These are phyloP conservation scores for Melanotaenia parkinsoni DNA, from an alignment of 2,797 vertebrate species.

Conservation along the genomic window DNA sequence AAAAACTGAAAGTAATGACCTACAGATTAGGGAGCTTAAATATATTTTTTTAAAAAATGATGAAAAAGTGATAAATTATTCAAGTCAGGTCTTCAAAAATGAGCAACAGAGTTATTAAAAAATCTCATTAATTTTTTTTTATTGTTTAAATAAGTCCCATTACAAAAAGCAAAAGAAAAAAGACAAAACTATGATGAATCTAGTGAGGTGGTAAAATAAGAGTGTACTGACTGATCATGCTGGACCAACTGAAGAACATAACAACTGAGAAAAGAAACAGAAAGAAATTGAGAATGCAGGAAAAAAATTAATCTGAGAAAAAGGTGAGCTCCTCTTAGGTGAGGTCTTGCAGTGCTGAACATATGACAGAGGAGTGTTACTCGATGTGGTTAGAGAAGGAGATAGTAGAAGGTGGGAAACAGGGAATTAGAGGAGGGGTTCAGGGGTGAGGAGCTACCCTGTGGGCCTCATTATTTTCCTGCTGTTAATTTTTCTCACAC, in stretches of 20 bases:
- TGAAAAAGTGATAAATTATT: background rate
- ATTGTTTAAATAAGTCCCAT: background rate
- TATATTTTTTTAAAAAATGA: background rate
- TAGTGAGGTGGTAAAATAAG: conserved; percentile 7
- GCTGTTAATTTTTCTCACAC: conserved; percentile 86
- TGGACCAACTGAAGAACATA: conserved; percentile 33
- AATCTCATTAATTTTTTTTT: background rate
- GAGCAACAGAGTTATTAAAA: background rate
- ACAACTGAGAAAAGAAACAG: conserved; percentile 34
- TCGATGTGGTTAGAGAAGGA: conserved; percentile 62
- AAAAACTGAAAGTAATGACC: background rate
- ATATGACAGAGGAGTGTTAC: conserved; percentile 69
- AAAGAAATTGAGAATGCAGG: conserved; percentile 12
- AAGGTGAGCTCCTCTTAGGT: conserved; percentile 69
- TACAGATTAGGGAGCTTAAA: background rate
- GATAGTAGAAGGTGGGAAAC: conserved; percentile 81
- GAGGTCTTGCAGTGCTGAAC: conserved; percentile 59
- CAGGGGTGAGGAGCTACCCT: conserved; percentile 84
- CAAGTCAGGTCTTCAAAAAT: background rate
- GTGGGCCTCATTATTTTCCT: conserved; percentile 89
- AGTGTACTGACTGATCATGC: conserved; percentile 46
- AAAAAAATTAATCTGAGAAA: conserved; percentile 25
- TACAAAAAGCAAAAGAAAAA: background rate
- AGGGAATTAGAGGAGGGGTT: conserved; percentile 78
- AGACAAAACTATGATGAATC: conserved; percentile 10